Base-by-base conservation (phyloP, 2,888 invertebrate species). In the Ypsolopha scabrella region DNA sequence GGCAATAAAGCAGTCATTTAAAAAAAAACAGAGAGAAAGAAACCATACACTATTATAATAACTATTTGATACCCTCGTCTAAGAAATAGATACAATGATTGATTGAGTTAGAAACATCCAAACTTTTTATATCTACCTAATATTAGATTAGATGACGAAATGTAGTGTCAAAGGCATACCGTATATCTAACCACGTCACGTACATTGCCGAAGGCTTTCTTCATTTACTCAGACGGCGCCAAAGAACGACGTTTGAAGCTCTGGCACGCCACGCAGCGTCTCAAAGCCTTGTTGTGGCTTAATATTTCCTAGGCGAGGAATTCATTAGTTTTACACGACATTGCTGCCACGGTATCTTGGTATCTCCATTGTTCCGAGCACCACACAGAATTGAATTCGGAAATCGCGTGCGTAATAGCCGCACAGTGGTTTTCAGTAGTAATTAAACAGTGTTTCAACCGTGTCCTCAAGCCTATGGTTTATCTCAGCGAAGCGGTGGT, bases 401-500 rank as follows among this genome's bases (percentile, higher is more conserved):
- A 47, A 37, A 9, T 14, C 13, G 13, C 1, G 24, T 24, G 13
- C 1, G 24, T 24, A 24, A 24, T 24, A 4, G 36, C 36, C 37
- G 37, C 47, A 13, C 4, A 2, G 11, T 36, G 37, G 47, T 37
- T 7, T 36, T 36, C 37, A 36, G n/a, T 46, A 24, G 24, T 4
- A 37, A 37, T 47, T 36, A 37, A 36, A 13, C 10, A 9, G 37
- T 37, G 46, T 47, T 49, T 49, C 66, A 10, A 33, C 34, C 39
- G 24, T 39, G 24, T 49, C 41, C 49, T 49, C 24, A 8, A 37
- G 35, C 43, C 43, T 14, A 41, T 13, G 10, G 34, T 46, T 41
- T 37, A 9, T 38, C 43, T 47, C 7, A 82, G 85, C 71, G 86
- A 85, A 74, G 85, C 85, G 86, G 83, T 86, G 83, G 82, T 67